A percentile compares a stretch with the other conserved stretches of the same genome.
phyloP scores from a whole-genome alignment of 2,888 invertebrate genomes.

The Itoplectis maculator region DNA sequence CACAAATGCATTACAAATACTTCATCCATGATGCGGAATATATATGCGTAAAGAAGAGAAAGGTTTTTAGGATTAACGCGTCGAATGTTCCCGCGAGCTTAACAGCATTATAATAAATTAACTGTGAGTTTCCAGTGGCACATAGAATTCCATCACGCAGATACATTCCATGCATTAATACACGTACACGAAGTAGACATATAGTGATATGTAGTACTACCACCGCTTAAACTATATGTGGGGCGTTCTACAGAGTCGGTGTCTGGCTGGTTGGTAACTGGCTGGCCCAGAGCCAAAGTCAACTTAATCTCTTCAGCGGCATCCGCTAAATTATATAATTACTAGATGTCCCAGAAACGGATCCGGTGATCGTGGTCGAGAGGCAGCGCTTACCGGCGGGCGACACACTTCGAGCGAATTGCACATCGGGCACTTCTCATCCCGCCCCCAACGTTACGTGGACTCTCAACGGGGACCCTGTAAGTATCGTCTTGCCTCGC shows the following conservation, averaged over 20 bases:
- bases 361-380: conserved; percentile 80
- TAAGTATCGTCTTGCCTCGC: conserved; percentile 77
- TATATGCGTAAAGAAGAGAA: background rate
- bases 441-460: conserved; percentile 83
- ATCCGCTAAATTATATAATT: conserved; percentile 76
- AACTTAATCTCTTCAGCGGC: conserved; percentile 74
- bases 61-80: background rate
- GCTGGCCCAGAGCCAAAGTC: conserved; percentile 75
- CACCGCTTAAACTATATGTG: conserved; percentile 3
- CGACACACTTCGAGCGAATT: conserved; percentile 81
- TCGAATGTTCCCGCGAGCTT: conserved; percentile 4
- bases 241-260: conserved; percentile 29
- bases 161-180: conserved; percentile 23
- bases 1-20: background rate
- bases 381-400: conserved; percentile 80
- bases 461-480: conserved; percentile 81
- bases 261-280: conserved; percentile 26
- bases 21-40: background rate
- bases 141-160: conserved; percentile 19
- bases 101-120: conserved; percentile 13
- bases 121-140: conserved; percentile 17
- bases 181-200: conserved; percentile 15
- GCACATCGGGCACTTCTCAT: conserved; percentile 81
- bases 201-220: conserved; percentile 12
- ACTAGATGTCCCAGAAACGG: conserved; percentile 82